Base-by-base conservation (phyloP, 37 sponge, comb jelly and placozoan genomes). In the Oopsacas minuta region DNA sequence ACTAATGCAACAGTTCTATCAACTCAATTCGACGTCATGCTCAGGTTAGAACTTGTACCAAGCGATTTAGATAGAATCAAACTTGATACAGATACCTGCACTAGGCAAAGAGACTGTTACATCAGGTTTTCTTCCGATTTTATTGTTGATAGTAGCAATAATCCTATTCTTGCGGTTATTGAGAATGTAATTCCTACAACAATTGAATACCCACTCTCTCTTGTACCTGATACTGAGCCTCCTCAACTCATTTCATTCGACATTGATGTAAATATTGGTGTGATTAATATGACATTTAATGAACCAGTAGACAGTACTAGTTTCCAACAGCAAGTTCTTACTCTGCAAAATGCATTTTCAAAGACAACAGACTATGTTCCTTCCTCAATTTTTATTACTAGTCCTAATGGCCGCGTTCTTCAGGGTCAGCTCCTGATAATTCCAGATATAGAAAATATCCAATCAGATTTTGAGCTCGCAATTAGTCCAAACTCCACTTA, bases 71-170 rank as follows among this genome's bases (percentile, higher is more conserved):
- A 37, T 23, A 15, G 92, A 92, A 53, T 36, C 87, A 10, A 88
- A 89, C 53, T 86, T 88, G 39, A 84, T 89, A 0, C 42, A 36
- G 81, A 84, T 0, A 92, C 89, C 52, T 93, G 94, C 81, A 89
- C 86, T 36, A 36, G 1, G 32, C 42, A 0, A n/a, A n/a, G 22
- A 36, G 83, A 52, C 38, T 95, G 96, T 83, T 91, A 82, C 49
- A 35, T 87, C 1, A 89, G 90, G 39, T 91, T 91, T 61, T 36
- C 83, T 22, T 32, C 88, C 8, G 82, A 52, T 5, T 90, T 92
- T 52, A 88, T 92, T 22, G 36, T 82, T 38, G 96, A 95, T 81
- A 84, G 90, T 81, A 87, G 90, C 82, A 90, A 87, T 0, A 91
- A 91, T 75, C 84, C 82, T 32, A 90, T 91, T 0, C 38, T 0